Base-by-base conservation (phyloP, 2,113 vertebrate genomes). In the Pachypanchax playfairii region DNA sequence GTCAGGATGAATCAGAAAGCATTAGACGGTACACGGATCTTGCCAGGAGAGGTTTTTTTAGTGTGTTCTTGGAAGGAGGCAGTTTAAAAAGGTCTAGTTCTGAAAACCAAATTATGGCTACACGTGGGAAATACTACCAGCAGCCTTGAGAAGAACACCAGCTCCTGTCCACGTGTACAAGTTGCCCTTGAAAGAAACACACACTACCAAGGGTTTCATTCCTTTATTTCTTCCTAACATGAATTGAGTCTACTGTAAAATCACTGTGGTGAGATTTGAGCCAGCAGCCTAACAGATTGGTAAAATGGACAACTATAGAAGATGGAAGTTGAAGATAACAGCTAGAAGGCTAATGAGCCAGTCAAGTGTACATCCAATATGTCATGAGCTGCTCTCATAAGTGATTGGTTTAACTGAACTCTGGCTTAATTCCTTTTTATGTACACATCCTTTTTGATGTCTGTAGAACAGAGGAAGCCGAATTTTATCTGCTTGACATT, bases 261-360 rank as follows among this genome's bases (percentile, higher is more conserved):
- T 20, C n/a, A 57, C 52, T 52, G 47, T 43, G 50, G 26, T 24
- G 62, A 35, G 72, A 36, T 39, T 68, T 13, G 48, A 50, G 46
- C 71, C 22, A 67, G 33, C 35, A 52, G 66, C 26, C 53, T 9
- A 48, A 72, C 70, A 73, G 69, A 70, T 75, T 61, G 63, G 51
- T 33, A 36, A 38, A 57, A 53, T 7, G n/a, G 56, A 49, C 25
- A 6, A 76, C 61, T n/a, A n/a, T n/a, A n/a, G n/a, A n/a, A n/a
- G n/a, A n/a, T n/a, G n/a, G 48, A 42, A 79, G 60, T 57, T 63
- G 58, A 78, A 65, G 65, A 69, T 71, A 82, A 82, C 78, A 75
- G 77, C 80, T 82, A 75, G 72, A 86, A 87, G 82, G 70, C 82
- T 82, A 84, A 88, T 86, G 80, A 86, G 77, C 60, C 82, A 70